phyloP scores from a whole-genome alignment of 2,888 invertebrate species.

The Ametastegia equiseti region DNA sequence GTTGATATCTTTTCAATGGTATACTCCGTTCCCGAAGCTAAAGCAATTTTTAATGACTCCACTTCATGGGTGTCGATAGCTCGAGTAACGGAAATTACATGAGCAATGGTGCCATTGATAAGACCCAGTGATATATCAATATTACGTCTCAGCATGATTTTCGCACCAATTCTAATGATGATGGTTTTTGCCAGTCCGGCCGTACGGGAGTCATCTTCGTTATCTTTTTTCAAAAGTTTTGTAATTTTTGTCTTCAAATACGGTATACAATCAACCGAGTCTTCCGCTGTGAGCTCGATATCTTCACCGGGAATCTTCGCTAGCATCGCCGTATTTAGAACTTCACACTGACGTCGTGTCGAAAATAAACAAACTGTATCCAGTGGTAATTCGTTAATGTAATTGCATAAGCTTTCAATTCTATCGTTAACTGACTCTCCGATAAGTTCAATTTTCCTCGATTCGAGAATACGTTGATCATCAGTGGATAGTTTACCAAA shows the following conservation, averaged over 20 bases:
- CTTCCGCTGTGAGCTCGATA: constrained; percentile 57
- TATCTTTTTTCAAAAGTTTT: constrained; percentile 49
- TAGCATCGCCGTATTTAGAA: constrained; percentile 64
- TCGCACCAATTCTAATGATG: constrained; percentile 56
- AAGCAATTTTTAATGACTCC: constrained; percentile 53
- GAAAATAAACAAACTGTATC: constrained; percentile 64
- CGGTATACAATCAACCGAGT: constrained; percentile 54
- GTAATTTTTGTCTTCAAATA: constrained; percentile 51
- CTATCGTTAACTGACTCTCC: constrained; percentile 45
- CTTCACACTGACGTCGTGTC: constrained; percentile 62
- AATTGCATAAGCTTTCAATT: constrained; percentile 56
- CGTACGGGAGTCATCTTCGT: constrained; percentile 54
- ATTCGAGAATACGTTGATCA: constrained; percentile 44
- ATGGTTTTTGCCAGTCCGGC: constrained; percentile 57
- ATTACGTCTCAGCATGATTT: constrained; percentile 56
- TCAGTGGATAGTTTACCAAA: constrained; percentile 39
- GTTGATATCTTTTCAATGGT: constrained; percentile 53
- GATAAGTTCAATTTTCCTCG: constrained; percentile 47
- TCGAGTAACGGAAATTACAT: constrained; percentile 51
- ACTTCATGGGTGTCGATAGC: constrained; percentile 48
- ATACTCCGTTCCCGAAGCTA: constrained; percentile 52
- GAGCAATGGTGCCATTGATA: constrained; percentile 61
- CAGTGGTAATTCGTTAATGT: constrained; percentile 56
- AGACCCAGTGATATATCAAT: constrained; percentile 61
- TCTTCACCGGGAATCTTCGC: constrained; percentile 54